phyloP scores from a whole-genome alignment of 2,113 vertebrate genomes.

The Apteryx owenii region DNA sequence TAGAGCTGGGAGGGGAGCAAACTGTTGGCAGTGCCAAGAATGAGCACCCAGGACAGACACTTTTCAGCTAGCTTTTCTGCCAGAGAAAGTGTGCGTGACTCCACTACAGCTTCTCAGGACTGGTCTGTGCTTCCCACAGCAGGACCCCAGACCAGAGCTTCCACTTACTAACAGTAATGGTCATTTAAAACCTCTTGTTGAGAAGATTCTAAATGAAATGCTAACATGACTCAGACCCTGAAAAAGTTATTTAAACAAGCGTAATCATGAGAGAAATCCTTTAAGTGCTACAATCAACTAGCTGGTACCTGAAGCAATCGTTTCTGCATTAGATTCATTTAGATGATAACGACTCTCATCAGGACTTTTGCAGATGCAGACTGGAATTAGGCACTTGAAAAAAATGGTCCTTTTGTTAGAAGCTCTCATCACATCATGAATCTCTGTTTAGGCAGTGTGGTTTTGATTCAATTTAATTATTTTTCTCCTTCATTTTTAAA shows the following conservation, averaged over 20 bases:
- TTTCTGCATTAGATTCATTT: constrained; percentile 28
- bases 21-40: background rate
- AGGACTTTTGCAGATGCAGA: constrained; percentile 41
- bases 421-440: constrained; percentile 18
- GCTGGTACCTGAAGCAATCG: background rate
- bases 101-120: background rate
- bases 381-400: constrained; percentile 56
- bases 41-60: background rate
- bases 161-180: background rate
- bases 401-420: constrained; percentile 53
- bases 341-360: constrained; percentile 36
- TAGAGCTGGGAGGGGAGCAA: background rate
- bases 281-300: constrained; percentile 51
- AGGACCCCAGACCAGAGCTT: background rate
- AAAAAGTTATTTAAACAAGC: constrained; percentile 43
- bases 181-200: background rate
- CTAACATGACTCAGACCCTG: background rate
- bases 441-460: background rate
- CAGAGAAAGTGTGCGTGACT: background rate
- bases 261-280: background rate
- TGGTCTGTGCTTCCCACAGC: fast-evolving
- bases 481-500: constrained; percentile 46
- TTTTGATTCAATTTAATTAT: constrained; percentile 61
- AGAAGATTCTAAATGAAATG: background rate
- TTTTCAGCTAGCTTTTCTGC: background rate